Percentiles rank a stretch among this genome's conserved stretches.
phyloP scores from a whole-genome alignment of 2,888 invertebrate species.

The Chrysolina oricalcia region DNA sequence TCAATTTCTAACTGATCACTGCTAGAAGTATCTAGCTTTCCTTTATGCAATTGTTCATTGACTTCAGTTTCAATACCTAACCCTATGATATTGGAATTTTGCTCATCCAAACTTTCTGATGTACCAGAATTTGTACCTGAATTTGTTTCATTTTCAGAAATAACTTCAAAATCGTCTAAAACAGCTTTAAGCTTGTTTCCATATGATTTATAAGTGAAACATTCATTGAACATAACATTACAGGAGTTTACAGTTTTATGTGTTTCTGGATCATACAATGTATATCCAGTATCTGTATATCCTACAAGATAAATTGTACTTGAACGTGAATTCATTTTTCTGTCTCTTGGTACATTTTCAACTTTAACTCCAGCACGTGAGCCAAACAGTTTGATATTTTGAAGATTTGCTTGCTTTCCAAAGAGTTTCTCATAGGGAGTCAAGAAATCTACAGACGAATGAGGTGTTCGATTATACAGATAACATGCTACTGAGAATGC shows the following conservation, averaged over 20 bases:
- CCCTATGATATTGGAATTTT: neutral
- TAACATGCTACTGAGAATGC: neutral
- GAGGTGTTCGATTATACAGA: neutral
- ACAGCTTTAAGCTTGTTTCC: neutral
- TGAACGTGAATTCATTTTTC: conserved; percentile 5
- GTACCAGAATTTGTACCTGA: neutral
- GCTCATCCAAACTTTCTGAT: neutral
- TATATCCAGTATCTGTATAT: neutral
- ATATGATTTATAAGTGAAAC: neutral
- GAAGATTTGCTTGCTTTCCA: neutral
- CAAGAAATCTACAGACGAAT: neutral
- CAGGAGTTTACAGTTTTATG: neutral
- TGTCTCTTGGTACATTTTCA: neutral
- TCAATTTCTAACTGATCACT: neutral
- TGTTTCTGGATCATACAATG: neutral
- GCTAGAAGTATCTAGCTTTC: neutral
- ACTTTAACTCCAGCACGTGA: conserved; percentile 16
- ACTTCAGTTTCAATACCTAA: neutral
- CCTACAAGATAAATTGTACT: neutral
- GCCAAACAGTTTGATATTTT: neutral
- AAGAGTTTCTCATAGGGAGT: neutral
- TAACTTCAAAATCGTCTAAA: neutral
- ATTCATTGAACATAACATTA: neutral
- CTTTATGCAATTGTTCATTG: neutral
- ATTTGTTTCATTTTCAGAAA: neutral